phyloP scores from a whole-genome alignment of 1,140 invertebrate genomes.

The Drosophila subpulchrella region DNA sequence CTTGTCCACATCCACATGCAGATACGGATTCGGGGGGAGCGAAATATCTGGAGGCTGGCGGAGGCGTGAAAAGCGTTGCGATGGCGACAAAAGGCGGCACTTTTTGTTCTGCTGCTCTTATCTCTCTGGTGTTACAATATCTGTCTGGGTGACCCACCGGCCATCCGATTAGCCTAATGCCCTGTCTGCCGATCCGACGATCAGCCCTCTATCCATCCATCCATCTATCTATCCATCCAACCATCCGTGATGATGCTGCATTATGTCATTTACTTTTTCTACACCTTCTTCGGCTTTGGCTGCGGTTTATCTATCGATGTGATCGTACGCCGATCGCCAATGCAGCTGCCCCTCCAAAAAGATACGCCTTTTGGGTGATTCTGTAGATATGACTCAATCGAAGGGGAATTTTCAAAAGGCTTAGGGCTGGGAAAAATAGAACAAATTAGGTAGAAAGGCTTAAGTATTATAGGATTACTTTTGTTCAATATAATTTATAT shows the following conservation, averaged over 20 bases:
- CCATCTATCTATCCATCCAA: constrained; percentile 6
- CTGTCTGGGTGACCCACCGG: constrained; percentile 32
- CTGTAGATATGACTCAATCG: constrained; percentile 36
- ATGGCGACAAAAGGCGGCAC: constrained; percentile 62
- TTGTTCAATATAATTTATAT: too few relatives aligned
- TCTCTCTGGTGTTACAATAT: constrained; percentile 32
- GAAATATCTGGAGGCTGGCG: constrained; percentile 17
- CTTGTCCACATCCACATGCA: constrained; percentile 5
- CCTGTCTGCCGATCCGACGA: constrained; percentile 38
- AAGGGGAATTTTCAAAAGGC: constrained; percentile 1
- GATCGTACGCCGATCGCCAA: constrained; percentile 46
- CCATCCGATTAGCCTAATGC: constrained; percentile 82
- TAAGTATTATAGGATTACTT: too few relatives aligned
- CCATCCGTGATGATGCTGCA: constrained; percentile 70
- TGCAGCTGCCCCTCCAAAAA: constrained; percentile 58
- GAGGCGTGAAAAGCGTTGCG: constrained; percentile 79
- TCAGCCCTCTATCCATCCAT: constrained; percentile 11
- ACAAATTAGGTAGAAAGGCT: not conserved
- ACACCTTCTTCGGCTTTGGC: constrained; percentile 53
- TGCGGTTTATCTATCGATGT: constrained; percentile 41
- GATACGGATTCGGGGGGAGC: not conserved
- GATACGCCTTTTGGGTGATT: constrained; percentile 26
- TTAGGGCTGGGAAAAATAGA: constrained; percentile 11
- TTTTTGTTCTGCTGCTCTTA: constrained; percentile 33
- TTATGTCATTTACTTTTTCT: constrained; percentile 82